Conservation (phyloP, 2,888 invertebrate species). For the Dendrolimus houi region DNA sequence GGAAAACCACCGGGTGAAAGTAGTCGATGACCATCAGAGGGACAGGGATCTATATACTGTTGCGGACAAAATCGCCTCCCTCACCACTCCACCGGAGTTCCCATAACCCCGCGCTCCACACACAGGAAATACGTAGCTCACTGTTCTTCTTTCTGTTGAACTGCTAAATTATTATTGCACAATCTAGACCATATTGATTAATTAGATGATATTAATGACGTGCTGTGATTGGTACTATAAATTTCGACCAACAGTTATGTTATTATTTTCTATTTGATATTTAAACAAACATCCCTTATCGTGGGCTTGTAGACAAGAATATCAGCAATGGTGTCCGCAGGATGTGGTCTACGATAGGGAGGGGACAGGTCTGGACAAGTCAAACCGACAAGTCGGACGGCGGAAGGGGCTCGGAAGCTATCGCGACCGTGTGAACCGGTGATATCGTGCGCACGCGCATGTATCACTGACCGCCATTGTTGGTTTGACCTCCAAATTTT, state of each 20-base stretch:
- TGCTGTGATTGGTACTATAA: no score
- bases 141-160: no score
- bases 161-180: no score
- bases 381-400: conserved; percentile 39
- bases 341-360: conserved; percentile 53
- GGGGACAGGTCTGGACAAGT: conserved; percentile 33
- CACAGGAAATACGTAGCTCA: no score
- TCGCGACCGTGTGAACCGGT: conserved; percentile 53
- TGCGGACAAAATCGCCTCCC: no score
- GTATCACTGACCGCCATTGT: background rate
- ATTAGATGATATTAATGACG: no score
- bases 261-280: background rate
- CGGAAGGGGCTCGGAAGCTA: conserved; percentile 51
- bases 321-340: conserved; percentile 63
- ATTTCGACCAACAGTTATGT: background rate
- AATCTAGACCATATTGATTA: no score
- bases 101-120: no score
- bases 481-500: background rate
- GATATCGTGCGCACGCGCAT: conserved; percentile 17
- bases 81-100: no score
- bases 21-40: no score
- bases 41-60: no score
- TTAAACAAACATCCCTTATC: background rate
- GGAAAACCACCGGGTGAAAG: no score
- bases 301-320: conserved; percentile 2